Conservation (phyloP, 2,888 invertebrate species). For the Stomorhina lunata region DNA sequence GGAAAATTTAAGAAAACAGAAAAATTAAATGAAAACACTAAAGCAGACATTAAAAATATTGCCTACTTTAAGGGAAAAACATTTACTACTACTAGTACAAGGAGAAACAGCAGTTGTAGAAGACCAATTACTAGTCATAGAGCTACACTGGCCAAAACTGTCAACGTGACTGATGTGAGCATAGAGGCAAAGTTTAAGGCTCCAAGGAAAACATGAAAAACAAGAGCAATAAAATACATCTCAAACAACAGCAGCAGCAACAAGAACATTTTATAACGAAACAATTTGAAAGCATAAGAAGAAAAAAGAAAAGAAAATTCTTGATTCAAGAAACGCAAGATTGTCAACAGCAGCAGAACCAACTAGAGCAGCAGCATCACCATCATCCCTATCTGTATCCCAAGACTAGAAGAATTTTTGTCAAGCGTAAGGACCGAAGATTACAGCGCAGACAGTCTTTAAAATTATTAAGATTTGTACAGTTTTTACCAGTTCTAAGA, state of each 20-base stretch:
- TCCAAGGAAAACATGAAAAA: constrained; percentile 58
- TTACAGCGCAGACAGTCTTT: background rate
- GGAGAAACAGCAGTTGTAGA: background rate
- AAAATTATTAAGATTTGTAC: constrained; percentile 1
- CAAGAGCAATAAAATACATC: constrained; percentile 59
- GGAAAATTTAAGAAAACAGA: constrained; percentile 17
- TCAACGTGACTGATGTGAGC: constrained; percentile 62
- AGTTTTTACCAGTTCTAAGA: constrained; percentile 31
- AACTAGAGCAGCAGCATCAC: constrained; percentile 3
- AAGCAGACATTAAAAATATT: constrained; percentile 33
- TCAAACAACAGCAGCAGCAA: constrained; percentile 45
- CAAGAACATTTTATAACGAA: constrained; percentile 14
- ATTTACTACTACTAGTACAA: constrained; percentile 23
- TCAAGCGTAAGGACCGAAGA: constrained; percentile 3
- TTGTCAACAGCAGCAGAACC: background rate
- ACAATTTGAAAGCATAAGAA: background rate
- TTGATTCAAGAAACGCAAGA: background rate
- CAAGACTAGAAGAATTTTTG: constrained; percentile 14
- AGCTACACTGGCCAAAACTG: constrained; percentile 44
- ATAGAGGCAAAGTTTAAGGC: constrained; percentile 49
- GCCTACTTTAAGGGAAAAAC: constrained; percentile 17
- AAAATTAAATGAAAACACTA: constrained; percentile 58
- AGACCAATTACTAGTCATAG: constrained; percentile 29
- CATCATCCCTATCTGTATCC: no score
- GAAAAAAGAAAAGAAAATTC: constrained; percentile 29